phyloP scores from a whole-genome alignment of 2,113 vertebrate genomes.

The Platichthys flesus region DNA sequence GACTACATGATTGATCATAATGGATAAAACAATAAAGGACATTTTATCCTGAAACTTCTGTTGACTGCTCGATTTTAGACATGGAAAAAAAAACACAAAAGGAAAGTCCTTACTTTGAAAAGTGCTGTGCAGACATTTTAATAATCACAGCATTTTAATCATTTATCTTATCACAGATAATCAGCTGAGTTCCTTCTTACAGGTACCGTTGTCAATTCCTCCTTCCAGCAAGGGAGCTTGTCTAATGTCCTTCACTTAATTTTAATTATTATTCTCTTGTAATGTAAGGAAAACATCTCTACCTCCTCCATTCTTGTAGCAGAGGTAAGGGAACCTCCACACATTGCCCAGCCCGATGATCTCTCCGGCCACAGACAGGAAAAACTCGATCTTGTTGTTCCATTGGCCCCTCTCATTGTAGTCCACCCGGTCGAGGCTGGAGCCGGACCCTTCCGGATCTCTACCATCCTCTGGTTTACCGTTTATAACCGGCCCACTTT shows the following conservation, averaged over 20 bases:
- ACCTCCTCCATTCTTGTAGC: slow-evolving; percentile 99
- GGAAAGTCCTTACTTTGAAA: too few species aligned
- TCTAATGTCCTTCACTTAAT: background rate
- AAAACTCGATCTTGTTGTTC: slow-evolving; percentile 98
- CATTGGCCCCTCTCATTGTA: slow-evolving; percentile 97
- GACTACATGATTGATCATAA: slow-evolving; percentile 31
- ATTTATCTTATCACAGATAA: background rate
- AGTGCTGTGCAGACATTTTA: background rate
- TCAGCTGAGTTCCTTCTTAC: too few species aligned
- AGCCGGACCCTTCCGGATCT: slow-evolving; percentile 88
- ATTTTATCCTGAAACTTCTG: background rate
- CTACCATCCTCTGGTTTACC: slow-evolving; percentile 93
- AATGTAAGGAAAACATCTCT: slow-evolving; percentile 63
- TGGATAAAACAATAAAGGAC: slow-evolving; percentile 17
- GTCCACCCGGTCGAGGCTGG: slow-evolving; percentile 85
- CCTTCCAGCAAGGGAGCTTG: background rate
- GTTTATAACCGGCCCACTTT: slow-evolving; percentile 93
- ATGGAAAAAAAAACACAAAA: background rate
- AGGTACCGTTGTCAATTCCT: background rate
- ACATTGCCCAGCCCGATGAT: slow-evolving; percentile 98
- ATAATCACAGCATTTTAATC: background rate
- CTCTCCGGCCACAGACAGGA: slow-evolving; percentile 98
- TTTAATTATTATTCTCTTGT: background rate
- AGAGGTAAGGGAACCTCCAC: slow-evolving; percentile 99
- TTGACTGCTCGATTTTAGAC: background rate